Evolutionary conservation across 2,888 invertebrate species (phyloP).

Genomic region (Perdita meconis): DNA sequence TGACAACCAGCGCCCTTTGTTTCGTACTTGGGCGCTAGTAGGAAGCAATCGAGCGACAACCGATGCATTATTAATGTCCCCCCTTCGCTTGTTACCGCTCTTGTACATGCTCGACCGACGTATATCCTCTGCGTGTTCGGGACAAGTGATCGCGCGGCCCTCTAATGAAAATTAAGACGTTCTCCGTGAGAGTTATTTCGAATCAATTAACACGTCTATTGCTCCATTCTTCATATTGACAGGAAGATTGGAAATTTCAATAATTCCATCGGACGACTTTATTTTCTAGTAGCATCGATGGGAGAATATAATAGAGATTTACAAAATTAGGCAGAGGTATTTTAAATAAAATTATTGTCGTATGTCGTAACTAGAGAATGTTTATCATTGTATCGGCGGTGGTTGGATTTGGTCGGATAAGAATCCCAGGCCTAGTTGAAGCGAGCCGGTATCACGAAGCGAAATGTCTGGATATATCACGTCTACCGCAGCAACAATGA

Average conservation of each 20-base stretch:
- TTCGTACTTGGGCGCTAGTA: constrained; percentile 71
- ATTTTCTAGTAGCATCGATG: neutral
- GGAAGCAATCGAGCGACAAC: constrained; percentile 73
- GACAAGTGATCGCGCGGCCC: constrained; percentile 39
- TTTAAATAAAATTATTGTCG: no score
- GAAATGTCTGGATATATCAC: constrained; percentile 75
- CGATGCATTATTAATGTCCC: constrained; percentile 81
- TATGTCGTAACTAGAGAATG: no score
- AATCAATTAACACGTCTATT: constrained; percentile 30
- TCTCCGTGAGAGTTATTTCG: constrained; percentile 32
- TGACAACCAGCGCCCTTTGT: constrained; percentile 63
- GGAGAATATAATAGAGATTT: no score
- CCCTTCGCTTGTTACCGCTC: constrained; percentile 72
- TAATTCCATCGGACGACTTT: neutral
- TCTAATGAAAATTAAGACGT: constrained; percentile 57
- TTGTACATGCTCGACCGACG: constrained; percentile 68
- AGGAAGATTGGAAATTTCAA: neutral
- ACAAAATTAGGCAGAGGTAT: no score
- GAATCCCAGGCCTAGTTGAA: constrained; percentile 52
- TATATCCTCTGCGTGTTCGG: constrained; percentile 62
- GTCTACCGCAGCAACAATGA: constrained; percentile 80
- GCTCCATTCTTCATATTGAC: neutral
- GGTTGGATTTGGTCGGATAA: constrained; percentile 61
- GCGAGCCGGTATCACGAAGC: constrained; percentile 64
- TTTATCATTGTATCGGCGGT: constrained; percentile 49